Percentiles rank a stretch among this genome's conserved stretches.
These are phyloP conservation scores for Protophormia terraenovae DNA, from an alignment of 2,888 invertebrate species.

Conservation along the genomic window DNA sequence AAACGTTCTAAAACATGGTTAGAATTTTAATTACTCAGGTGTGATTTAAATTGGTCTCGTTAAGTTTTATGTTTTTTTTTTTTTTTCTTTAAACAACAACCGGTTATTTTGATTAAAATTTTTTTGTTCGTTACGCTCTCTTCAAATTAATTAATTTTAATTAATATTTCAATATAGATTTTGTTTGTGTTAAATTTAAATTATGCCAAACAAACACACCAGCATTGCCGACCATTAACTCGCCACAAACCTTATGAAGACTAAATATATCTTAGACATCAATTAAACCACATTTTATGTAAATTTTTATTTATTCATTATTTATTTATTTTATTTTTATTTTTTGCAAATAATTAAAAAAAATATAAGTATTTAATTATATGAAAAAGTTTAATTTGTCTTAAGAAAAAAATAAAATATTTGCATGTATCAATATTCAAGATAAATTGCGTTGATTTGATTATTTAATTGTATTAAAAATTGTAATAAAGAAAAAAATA, in stretches of 20 bases:
- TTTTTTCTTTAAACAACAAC: too few relatives aligned
- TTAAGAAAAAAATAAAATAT: background rate
- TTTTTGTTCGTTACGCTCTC: background rate
- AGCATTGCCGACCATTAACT: background rate
- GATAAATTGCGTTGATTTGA: constrained; percentile 44
- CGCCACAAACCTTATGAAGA: background rate
- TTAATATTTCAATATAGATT: constrained; percentile 11
- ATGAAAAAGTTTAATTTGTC: too few relatives aligned
- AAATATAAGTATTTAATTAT: background rate
- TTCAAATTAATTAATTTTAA: constrained; percentile 24
- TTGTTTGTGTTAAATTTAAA: constrained; percentile 3
- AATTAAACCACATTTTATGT: constrained; percentile 67
- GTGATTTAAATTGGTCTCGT: constrained; percentile 10
- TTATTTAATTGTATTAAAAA: constrained; percentile 36
- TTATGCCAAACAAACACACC: constrained; percentile 22
- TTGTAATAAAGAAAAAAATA: background rate
- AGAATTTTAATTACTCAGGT: constrained; percentile 54
- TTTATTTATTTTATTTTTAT: background rate
- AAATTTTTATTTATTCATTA: constrained; percentile 37
- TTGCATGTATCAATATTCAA: constrained; percentile 46
- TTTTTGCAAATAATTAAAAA: constrained; percentile 36
- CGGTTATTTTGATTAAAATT: background rate
- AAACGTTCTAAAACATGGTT: constrained; percentile 29
- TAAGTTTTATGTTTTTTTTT: background rate
- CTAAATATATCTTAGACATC: constrained; percentile 48